Percentiles rank a stretch among this genome's conserved stretches.
Conservation (phyloP, 2,888 invertebrate species). For the Sclerodermus sp. region DNA sequence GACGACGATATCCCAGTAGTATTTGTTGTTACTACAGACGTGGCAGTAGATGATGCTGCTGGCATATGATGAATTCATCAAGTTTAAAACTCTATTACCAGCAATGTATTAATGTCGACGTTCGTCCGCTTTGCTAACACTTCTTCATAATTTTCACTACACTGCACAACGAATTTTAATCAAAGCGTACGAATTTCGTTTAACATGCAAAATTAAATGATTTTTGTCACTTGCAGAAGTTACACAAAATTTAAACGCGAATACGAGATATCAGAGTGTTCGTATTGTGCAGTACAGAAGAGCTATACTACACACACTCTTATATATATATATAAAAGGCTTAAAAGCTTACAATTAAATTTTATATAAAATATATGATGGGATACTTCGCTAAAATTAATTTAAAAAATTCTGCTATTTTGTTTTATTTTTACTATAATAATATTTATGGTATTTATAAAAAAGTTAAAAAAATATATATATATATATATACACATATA, state of each 20-base stretch:
- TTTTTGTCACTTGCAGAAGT: no score
- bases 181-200: conserved; percentile 33
- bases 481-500: no score
- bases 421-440: no score
- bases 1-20: conserved; percentile 56
- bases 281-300: no score
- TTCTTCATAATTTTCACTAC: conserved; percentile 17
- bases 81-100: conserved; percentile 17
- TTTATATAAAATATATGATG: background rate
- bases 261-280: no score
- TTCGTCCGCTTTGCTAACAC: conserved; percentile 30
- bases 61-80: conserved; percentile 42
- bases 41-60: conserved; percentile 44
- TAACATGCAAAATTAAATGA: conserved; percentile 4
- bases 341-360: no score
- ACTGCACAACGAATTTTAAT: conserved; percentile 5
- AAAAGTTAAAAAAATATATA: no score
- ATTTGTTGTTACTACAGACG: conserved; percentile 34
- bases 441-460: no score
- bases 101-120: conserved; percentile 16
- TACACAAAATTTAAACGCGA: no score
- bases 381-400: background rate
- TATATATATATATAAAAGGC: no score
- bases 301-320: no score
- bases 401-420: background rate